Percentiles rank a stretch among this genome's conserved stretches.
phyloP scores from a whole-genome alignment of 2,113 vertebrate species.

The Ia io region DNA sequence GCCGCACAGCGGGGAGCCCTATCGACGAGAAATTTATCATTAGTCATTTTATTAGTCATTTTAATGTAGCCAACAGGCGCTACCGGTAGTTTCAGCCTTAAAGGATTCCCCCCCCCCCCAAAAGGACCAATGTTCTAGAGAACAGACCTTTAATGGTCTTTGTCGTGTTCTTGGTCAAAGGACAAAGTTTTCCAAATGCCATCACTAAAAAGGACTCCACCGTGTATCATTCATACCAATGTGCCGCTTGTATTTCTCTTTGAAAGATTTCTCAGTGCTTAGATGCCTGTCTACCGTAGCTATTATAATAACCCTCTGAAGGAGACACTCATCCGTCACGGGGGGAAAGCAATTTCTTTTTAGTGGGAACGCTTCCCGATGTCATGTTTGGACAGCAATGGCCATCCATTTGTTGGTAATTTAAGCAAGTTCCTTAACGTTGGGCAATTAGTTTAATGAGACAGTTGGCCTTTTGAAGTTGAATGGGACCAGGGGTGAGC shows the following conservation, averaged over 20 bases:
- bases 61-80: constrained; percentile 51
- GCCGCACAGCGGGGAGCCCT: background rate
- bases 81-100: constrained; percentile 37
- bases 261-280: constrained; percentile 36
- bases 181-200: constrained; percentile 9
- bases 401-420: constrained; percentile 65
- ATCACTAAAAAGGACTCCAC: background rate
- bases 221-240: background rate
- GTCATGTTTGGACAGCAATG: constrained; percentile 75
- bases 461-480: constrained; percentile 64
- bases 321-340: constrained; percentile 58
- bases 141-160: constrained; percentile 16
- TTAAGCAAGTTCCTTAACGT: constrained; percentile 72
- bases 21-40: constrained; percentile 55
- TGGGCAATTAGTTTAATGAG: constrained; percentile 75
- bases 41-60: constrained; percentile 67
- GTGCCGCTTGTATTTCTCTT: constrained; percentile 37
- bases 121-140: background rate
- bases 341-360: constrained; percentile 71
- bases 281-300: constrained; percentile 35
- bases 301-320: constrained; percentile 61
- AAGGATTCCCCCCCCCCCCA: background rate
- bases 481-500: constrained; percentile 59
- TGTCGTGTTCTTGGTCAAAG: background rate
- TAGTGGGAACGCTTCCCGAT: constrained; percentile 33